Conservation (phyloP, 2,113 vertebrate genomes). For the Isurus oxyrinchus region DNA sequence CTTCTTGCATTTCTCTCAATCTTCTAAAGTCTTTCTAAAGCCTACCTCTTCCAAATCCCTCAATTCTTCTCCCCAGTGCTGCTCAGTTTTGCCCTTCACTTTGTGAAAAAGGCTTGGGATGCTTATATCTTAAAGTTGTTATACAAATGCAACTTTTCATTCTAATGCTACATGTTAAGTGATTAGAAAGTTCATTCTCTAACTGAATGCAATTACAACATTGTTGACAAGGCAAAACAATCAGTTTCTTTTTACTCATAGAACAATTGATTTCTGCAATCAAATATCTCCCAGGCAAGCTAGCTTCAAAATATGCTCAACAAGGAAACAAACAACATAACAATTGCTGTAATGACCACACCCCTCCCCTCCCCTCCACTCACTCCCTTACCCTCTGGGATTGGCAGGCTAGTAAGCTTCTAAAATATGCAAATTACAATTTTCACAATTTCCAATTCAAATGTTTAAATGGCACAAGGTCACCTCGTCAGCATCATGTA, state of each 20-base stretch:
- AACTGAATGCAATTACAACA: slow-evolving; percentile 5
- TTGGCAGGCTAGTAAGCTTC: not conserved
- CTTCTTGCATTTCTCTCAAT: not conserved
- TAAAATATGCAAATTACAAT: not conserved
- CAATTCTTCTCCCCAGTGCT: not conserved
- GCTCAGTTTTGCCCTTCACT: not conserved
- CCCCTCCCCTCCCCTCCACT: no score
- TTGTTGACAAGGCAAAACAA: not conserved
- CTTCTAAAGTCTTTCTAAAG: not conserved
- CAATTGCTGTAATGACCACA: not conserved
- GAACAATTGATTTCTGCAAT: slow-evolving; percentile 23
- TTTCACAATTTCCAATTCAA: not conserved
- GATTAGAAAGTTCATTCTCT: not conserved
- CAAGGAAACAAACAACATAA: not conserved
- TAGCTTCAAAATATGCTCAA: not conserved
- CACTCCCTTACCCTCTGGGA: no score
- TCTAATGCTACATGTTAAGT: not conserved
- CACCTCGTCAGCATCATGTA: not conserved
- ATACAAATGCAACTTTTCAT: not conserved
- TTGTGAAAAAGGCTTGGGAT: not conserved
- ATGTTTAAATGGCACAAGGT: not conserved
- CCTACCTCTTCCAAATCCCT: not conserved
- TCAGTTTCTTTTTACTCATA: not conserved
- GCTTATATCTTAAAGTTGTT: not conserved
- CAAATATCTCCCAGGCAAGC: not conserved